Evolutionary conservation across 1,140 invertebrate genomes (phyloP).

Genomic region (Dryas iulia): DNA sequence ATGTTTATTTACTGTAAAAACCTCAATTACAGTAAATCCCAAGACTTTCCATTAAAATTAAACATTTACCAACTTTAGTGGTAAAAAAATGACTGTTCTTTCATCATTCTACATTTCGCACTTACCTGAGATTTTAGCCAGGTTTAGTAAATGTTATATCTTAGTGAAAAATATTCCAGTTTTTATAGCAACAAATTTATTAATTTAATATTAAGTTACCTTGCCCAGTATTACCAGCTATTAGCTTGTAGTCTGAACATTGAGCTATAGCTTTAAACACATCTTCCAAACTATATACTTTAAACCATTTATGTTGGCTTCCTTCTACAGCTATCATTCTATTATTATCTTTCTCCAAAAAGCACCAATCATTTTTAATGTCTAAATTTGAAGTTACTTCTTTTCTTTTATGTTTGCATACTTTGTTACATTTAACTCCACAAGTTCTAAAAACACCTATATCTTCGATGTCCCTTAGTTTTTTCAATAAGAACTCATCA

Average conservation of each 20-base stretch:
- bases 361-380: slow-evolving; percentile 46
- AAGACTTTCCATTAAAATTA: too few species aligned
- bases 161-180: too few species aligned
- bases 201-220: slow-evolving; percentile 33
- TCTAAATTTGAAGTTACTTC: background rate
- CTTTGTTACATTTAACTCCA: slow-evolving; percentile 40
- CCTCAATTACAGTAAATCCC: too few species aligned
- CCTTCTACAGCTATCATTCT: slow-evolving; percentile 43
- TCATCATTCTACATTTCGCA: too few species aligned
- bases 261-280: slow-evolving; percentile 55
- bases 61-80: too few species aligned
- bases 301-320: slow-evolving; percentile 76
- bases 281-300: slow-evolving; percentile 75
- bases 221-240: slow-evolving; percentile 70
- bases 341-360: slow-evolving; percentile 41
- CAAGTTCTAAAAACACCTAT: slow-evolving; percentile 48
- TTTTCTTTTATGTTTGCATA: background rate
- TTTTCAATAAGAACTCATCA: slow-evolving; percentile 38
- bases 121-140: too few species aligned
- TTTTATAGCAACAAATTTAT: too few species aligned
- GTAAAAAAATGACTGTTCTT: too few species aligned
- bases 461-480: slow-evolving; percentile 80
- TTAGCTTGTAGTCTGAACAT: slow-evolving; percentile 52
- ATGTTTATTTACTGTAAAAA: too few species aligned
- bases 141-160: too few species aligned